A percentile compares a stretch with the other conserved stretches of the same genome.
Evolutionary conservation across 2,797 vertebrate genomes (phyloP).

Genomic region (Malacoctenus gilli): DNA sequence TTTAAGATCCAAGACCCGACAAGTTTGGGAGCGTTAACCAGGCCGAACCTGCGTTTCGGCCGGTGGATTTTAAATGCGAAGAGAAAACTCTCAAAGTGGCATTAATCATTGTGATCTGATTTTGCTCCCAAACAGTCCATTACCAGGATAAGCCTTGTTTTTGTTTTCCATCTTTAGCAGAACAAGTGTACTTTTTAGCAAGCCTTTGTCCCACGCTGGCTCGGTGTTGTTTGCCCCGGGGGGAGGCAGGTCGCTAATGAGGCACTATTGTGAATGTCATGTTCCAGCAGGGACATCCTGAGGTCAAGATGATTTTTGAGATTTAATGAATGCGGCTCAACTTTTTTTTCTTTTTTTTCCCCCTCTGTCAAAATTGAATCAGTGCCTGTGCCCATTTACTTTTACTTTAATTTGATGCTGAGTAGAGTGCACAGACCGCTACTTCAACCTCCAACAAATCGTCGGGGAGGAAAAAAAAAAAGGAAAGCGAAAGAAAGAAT

Average conservation of each 20-base stretch:
- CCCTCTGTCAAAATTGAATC: constrained; percentile 54
- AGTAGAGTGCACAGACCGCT: constrained; percentile 48
- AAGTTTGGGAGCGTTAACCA: too few relatives aligned
- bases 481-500: constrained; percentile 3
- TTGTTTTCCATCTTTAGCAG: neutral
- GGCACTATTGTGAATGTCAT: constrained; percentile 3
- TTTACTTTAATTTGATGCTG: constrained; percentile 65
- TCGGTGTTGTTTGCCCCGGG: neutral
- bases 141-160: neutral
- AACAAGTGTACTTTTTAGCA: constrained; percentile 1
- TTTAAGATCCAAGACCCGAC: too few relatives aligned
- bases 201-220: neutral
- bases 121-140: neutral
- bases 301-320: constrained; percentile 34
- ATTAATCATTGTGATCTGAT: too few relatives aligned
- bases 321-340: constrained; percentile 34
- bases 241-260: constrained; percentile 21
- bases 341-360: constrained; percentile 42
- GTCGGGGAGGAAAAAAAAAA: neutral
- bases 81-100: too few relatives aligned
- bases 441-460: constrained; percentile 43
- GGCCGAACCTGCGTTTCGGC: too few relatives aligned
- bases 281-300: constrained; percentile 23
- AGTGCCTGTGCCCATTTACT: constrained; percentile 32
- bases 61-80: too few relatives aligned